Evolutionary conservation across 1,140 invertebrate genomes (phyloP).

Genomic region (Babylonia areolata): DNA sequence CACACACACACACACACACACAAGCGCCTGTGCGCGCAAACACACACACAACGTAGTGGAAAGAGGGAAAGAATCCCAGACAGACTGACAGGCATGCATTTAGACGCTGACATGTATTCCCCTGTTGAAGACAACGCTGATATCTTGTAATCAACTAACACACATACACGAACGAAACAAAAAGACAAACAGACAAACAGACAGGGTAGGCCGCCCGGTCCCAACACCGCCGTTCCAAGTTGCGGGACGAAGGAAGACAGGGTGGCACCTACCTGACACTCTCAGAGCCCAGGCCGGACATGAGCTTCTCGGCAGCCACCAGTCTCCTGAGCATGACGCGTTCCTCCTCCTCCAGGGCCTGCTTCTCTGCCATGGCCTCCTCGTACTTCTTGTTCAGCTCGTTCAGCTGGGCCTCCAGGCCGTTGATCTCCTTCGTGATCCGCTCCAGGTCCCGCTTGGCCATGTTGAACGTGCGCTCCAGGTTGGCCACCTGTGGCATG

Average conservation of each 20-base stretch:
- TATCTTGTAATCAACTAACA: too few species aligned
- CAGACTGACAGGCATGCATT: too few species aligned
- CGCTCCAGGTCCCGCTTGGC: conserved; percentile 82
- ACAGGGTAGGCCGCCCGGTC: too few species aligned
- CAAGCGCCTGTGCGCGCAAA: too few species aligned
- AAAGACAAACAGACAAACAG: not conserved
- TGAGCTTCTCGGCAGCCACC: conserved; percentile 87
- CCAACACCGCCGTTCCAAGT: conserved; percentile 32
- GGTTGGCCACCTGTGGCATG: conserved; percentile 81
- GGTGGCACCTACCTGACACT: conserved; percentile 79
- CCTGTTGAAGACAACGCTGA: too few species aligned
- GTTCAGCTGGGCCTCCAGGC: conserved; percentile 82
- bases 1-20: too few species aligned
- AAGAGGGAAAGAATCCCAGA: too few species aligned
- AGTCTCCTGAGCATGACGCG: conserved; percentile 86
- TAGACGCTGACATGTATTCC: too few species aligned
- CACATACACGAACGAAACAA: not conserved
- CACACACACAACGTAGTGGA: too few species aligned
- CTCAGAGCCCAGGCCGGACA: conserved; percentile 86
- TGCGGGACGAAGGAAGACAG: conserved; percentile 1
- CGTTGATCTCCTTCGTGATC: conserved; percentile 83
- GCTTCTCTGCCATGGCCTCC: conserved; percentile 82
- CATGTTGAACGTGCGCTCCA: conserved; percentile 79
- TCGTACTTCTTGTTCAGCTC: conserved; percentile 85
- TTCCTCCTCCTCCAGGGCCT: conserved; percentile 86